phyloP scores from a whole-genome alignment of 2,113 vertebrate genomes.

The Zootoca vivipara region DNA sequence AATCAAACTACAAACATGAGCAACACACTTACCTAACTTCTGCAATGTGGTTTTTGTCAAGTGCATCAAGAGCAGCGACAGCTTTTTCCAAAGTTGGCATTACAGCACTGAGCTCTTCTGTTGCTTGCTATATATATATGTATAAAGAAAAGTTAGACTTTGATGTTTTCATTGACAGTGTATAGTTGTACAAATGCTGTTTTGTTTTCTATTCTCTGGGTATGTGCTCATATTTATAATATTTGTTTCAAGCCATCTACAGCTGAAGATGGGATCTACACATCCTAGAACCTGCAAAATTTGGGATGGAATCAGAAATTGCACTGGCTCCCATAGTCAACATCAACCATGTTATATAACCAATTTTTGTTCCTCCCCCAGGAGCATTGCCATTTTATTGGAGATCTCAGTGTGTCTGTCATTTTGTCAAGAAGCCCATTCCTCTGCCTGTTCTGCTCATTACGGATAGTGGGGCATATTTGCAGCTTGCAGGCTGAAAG shows the following conservation, averaged over 20 bases:
- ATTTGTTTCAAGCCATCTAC: background rate
- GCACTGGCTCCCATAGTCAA: background rate
- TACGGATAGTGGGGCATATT: no score
- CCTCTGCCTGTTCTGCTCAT: no score
- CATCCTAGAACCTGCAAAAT: background rate
- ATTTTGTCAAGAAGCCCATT: background rate
- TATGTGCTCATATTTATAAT: background rate
- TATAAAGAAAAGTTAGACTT: background rate
- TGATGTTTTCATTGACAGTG: background rate
- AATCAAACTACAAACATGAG: background rate
- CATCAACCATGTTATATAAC: background rate
- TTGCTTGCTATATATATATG: slow-evolving; percentile 54
- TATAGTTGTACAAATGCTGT: background rate
- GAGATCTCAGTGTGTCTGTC: background rate
- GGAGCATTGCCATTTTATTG: background rate
- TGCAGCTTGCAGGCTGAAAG: no score
- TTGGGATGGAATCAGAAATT: background rate
- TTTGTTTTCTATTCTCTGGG: background rate
- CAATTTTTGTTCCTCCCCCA: background rate
- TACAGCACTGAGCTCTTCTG: slow-evolving; percentile 61
- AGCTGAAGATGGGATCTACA: no score
- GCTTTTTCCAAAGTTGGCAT: slow-evolving; percentile 65
- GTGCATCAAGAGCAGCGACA: slow-evolving; percentile 57
- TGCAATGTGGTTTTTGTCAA: slow-evolving; percentile 71
- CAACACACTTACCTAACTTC: slow-evolving; percentile 67